Percentiles rank a stretch among this genome's conserved stretches.
These are phyloP conservation scores for Pandemis heparana DNA, from an alignment of 2,888 invertebrate species.

Conservation along the genomic window DNA sequence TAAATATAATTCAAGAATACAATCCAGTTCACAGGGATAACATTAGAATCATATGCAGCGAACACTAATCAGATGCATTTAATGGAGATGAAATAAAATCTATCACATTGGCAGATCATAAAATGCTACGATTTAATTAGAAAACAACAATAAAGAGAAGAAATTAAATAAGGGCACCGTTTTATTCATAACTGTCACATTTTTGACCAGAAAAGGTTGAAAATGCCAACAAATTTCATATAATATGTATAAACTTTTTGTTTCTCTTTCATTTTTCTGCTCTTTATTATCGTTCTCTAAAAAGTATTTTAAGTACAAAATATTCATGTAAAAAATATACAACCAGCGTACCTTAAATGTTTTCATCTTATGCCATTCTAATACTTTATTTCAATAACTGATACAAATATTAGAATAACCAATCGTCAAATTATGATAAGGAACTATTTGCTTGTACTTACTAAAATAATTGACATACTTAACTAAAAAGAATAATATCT, in stretches of 20 bases:
- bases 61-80: conserved; percentile 33
- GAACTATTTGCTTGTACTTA: conserved; percentile 38
- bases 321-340: conserved; percentile 34
- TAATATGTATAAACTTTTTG: no score
- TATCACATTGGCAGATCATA: conserved; percentile 42
- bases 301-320: conserved; percentile 35
- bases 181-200: no score
- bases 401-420: neutral
- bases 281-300: neutral
- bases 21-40: conserved; percentile 37
- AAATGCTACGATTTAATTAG: conserved; percentile 23
- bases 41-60: conserved; percentile 28
- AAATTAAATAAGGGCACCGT: no score
- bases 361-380: conserved; percentile 14
- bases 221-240: no score
- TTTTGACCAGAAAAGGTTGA: no score
- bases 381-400: conserved; percentile 13
- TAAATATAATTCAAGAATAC: conserved; percentile 43
- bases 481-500: conserved; percentile 11
- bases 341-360: conserved; percentile 22
- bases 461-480: conserved; percentile 22
- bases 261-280: no score
- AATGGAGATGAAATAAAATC: conserved; percentile 24
- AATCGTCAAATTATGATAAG: conserved; percentile 32
- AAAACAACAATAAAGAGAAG: no score